A percentile compares a stretch with the other conserved stretches of the same genome.
Evolutionary conservation across 2,113 vertebrate species (phyloP).

Genomic region (Oryzias curvinotus): DNA sequence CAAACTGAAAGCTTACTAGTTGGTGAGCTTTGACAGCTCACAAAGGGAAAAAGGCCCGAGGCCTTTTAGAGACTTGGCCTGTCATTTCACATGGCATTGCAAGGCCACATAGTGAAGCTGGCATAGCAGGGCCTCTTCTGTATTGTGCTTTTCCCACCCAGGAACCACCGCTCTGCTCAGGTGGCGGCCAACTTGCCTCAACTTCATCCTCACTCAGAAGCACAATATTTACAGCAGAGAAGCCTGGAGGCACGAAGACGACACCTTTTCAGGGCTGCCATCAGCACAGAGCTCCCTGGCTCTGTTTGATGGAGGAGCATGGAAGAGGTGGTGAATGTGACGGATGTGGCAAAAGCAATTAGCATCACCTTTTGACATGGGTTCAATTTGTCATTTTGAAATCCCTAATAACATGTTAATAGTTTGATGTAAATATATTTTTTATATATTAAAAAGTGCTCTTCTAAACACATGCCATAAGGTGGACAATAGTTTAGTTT

Average conservation of each 20-base stretch:
- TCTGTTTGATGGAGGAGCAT: slow-evolving; percentile 33
- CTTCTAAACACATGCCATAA: not conserved
- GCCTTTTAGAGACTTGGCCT: slow-evolving; percentile 76
- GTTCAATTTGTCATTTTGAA: not conserved
- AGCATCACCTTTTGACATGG: slow-evolving; percentile 8
- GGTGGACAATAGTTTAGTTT: not conserved
- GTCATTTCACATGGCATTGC: slow-evolving; percentile 80
- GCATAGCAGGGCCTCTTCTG: slow-evolving; percentile 66
- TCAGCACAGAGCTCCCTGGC: slow-evolving; percentile 25
- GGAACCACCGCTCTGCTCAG: slow-evolving; percentile 55
- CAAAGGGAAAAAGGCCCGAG: slow-evolving; percentile 74
- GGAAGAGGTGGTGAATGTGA: slow-evolving; percentile 39
- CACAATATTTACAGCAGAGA: slow-evolving; percentile 70
- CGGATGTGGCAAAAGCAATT: slow-evolving; percentile 30
- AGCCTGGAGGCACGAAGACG: slow-evolving; percentile 51
- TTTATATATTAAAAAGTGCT: not conserved
- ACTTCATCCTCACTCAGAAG: slow-evolving; percentile 62
- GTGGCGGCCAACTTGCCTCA: slow-evolving; percentile 64
- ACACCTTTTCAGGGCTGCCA: slow-evolving; percentile 47
- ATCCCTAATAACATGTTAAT: not conserved
- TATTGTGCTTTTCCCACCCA: slow-evolving; percentile 72
- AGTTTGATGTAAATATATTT: not conserved
- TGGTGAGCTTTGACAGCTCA: slow-evolving; percentile 77
- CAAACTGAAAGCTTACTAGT: slow-evolving; percentile 68
- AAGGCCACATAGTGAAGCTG: slow-evolving; percentile 74